Conservation (phyloP, 2,113 vertebrate genomes). For the Eudyptes chrysolophus region DNA sequence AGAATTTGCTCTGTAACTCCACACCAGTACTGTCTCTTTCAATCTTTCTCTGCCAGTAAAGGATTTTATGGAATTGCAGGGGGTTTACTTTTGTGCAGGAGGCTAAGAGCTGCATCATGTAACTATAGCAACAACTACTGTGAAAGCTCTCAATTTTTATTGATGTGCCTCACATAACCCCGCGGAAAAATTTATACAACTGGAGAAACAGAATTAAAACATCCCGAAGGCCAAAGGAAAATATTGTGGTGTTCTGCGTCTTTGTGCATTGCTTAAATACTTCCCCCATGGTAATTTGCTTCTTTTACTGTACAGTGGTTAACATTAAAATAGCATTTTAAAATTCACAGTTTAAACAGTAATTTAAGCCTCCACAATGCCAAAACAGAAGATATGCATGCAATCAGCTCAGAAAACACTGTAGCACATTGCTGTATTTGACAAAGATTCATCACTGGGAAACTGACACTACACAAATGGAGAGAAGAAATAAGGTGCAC, state of each 20-base stretch:
- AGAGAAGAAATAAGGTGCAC: neutral
- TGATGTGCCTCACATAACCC: neutral
- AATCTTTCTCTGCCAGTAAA: neutral
- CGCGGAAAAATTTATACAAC: neutral
- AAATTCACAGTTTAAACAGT: neutral
- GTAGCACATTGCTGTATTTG: neutral
- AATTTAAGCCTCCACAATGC: slow-evolving; percentile 17
- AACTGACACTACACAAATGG: neutral
- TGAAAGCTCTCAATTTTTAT: neutral
- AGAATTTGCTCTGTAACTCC: neutral
- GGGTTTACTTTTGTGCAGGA: slow-evolving; percentile 18
- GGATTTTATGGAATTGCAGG: slow-evolving; percentile 35
- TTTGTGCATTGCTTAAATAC: neutral
- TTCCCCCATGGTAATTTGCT: neutral
- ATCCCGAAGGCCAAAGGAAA: neutral
- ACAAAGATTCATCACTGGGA: neutral
- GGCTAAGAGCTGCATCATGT: neutral
- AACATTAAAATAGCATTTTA: slow-evolving; percentile 4
- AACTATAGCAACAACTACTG: slow-evolving; percentile 41
- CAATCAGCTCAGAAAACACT: neutral
- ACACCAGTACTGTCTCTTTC: neutral
- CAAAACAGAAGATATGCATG: neutral
- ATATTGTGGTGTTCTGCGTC: neutral
- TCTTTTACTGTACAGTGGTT: neutral
- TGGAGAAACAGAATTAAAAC: slow-evolving; percentile 3